Percentiles rank a stretch among this genome's conserved stretches.
Evolutionary conservation across 2,888 invertebrate species (phyloP).

Genomic region (Crioceris asparagi): DNA sequence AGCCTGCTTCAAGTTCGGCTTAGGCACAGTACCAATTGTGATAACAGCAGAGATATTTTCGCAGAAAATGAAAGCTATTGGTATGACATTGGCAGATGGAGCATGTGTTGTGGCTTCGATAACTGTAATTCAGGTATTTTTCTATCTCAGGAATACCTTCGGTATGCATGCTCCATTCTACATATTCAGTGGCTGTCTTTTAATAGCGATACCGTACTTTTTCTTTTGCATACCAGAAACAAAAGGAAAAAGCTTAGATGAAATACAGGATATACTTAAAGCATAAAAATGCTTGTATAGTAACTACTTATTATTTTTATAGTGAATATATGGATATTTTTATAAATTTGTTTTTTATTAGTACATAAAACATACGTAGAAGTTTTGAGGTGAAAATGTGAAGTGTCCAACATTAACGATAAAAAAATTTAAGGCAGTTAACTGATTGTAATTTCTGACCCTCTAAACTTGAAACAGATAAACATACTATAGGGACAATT

Average conservation of each 20-base stretch:
- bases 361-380: too few species aligned
- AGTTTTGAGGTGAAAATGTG: too few species aligned
- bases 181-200: constrained; percentile 27
- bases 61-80: constrained; percentile 34
- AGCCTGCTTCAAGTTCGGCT: constrained; percentile 29
- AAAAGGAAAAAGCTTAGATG: constrained; percentile 33
- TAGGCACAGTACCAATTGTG: constrained; percentile 35
- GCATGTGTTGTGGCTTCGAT: constrained; percentile 31
- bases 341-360: too few species aligned
- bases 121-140: constrained; percentile 30
- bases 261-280: constrained; percentile 33
- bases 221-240: constrained; percentile 31
- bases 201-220: constrained; percentile 28
- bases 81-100: constrained; percentile 33
- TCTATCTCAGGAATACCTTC: constrained; percentile 22
- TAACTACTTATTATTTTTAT: too few species aligned
- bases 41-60: constrained; percentile 35
- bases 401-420: too few species aligned
- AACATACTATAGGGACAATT: too few species aligned
- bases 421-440: too few species aligned
- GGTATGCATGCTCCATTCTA: constrained; percentile 34
- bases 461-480: too few species aligned
- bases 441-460: too few species aligned
- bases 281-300: constrained; percentile 14
- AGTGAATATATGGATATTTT: too few species aligned